phyloP scores from a whole-genome alignment of 2,888 invertebrate genomes.

The Eristalis pertinax region DNA sequence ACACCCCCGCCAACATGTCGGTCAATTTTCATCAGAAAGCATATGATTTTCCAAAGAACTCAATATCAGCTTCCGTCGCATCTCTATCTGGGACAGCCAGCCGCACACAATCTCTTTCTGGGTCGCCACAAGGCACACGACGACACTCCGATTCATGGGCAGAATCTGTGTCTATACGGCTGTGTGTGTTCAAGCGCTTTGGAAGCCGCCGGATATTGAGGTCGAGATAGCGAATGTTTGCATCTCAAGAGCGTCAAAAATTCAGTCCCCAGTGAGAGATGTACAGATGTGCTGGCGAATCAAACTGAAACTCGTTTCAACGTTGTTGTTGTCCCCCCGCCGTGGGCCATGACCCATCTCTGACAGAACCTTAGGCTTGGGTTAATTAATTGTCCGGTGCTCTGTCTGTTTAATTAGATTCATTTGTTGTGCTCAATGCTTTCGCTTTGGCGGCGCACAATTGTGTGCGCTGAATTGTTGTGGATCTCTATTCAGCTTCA shows the following conservation, averaged over 20 bases:
- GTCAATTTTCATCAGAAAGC: background rate
- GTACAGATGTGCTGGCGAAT: no score
- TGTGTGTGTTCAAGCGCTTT: no score
- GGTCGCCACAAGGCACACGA: conserved; percentile 8
- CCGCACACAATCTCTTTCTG: conserved; percentile 18
- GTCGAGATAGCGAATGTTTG: conserved; percentile 12
- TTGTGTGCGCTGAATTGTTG: background rate
- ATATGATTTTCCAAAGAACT: conserved; percentile 4
- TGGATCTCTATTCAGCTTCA: background rate
- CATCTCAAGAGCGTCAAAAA: background rate
- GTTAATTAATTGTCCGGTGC: conserved; percentile 19
- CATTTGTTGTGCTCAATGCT: conserved; percentile 11
- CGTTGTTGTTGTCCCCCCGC: background rate
- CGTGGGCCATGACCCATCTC: background rate
- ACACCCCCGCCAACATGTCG: no score
- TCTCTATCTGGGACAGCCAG: conserved; percentile 27
- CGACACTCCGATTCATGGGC: conserved; percentile 20
- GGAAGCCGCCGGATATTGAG: conserved; percentile 26
- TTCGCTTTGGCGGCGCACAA: background rate
- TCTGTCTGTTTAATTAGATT: conserved; percentile 13
- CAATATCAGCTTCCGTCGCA: conserved; percentile 20
- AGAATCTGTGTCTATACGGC: background rate
- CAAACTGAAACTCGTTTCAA: background rate
- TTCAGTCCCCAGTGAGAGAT: no score
- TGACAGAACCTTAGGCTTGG: background rate